These are phyloP conservation scores for Microcebus griseorufus DNA, from an alignment of 2,113 vertebrate genomes.

Conservation along the genomic window DNA sequence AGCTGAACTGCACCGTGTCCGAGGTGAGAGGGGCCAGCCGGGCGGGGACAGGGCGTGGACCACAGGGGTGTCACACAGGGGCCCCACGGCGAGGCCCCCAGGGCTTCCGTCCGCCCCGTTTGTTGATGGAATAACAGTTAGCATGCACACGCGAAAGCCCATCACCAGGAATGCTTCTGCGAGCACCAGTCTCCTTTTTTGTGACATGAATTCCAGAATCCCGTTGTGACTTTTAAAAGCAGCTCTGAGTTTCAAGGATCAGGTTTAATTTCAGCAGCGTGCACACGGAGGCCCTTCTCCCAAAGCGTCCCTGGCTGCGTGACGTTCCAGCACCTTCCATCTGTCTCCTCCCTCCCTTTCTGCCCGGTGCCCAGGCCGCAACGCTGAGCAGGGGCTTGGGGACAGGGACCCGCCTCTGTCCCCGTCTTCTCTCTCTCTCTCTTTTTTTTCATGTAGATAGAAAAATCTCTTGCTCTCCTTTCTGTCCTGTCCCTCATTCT, in stretches of 20 bases:
- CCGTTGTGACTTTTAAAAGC: neutral
- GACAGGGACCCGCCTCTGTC: neutral
- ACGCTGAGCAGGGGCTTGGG: neutral
- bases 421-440: neutral
- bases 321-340: rapidly evolving
- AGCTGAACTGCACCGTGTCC: slow-evolving; percentile 92
- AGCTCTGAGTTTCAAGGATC: neutral
- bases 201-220: neutral
- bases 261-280: neutral
- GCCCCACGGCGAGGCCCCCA: neutral
- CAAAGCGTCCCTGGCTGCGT: neutral
- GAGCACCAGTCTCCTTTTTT: neutral
- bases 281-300: neutral
- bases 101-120: neutral
- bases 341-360: neutral
- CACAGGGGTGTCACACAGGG: rapidly evolving
- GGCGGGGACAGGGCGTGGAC: rapidly evolving
- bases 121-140: too few species aligned
- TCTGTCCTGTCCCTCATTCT: neutral
- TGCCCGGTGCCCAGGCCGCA: too few species aligned
- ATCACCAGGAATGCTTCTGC: neutral
- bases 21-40: slow-evolving; percentile 86
- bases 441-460: neutral
- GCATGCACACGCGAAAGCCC: neutral
- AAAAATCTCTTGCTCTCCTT: neutral